These are phyloP conservation scores for Papilio elwesi DNA, from an alignment of 2,888 invertebrate species.

Conservation along the genomic window DNA sequence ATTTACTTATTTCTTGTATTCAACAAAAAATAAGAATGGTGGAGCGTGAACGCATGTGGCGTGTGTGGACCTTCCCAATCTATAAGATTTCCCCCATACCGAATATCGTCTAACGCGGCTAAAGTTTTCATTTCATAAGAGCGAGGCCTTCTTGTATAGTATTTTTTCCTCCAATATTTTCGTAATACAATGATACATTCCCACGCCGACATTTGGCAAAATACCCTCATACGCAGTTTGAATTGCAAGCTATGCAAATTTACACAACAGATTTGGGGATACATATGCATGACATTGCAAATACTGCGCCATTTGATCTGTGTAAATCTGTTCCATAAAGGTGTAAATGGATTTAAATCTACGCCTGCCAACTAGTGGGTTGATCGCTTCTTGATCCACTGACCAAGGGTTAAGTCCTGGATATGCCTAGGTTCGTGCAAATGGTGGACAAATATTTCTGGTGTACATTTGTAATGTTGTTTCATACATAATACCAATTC, in stretches of 20 bases:
- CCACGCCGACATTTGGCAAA: neutral
- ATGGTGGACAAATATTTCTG: too few species aligned
- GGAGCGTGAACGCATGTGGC: too few species aligned
- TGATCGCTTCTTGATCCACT: neutral
- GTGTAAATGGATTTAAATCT: neutral
- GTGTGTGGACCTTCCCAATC: too few species aligned
- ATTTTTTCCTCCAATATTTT: neutral
- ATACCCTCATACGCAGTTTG: slow-evolving; percentile 1
- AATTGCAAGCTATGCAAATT: slow-evolving; percentile 6
- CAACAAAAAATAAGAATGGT: too few species aligned
- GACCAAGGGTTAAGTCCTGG: neutral
- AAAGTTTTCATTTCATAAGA: neutral
- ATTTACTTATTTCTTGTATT: too few species aligned
- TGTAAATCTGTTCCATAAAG: slow-evolving; percentile 1
- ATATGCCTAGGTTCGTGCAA: neutral
- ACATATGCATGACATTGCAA: slow-evolving; percentile 15
- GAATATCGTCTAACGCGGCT: too few species aligned
- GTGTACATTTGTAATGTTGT: too few species aligned
- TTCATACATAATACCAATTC: too few species aligned
- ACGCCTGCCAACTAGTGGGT: neutral
- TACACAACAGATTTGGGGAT: slow-evolving; percentile 9
- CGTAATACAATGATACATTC: neutral
- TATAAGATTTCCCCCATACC: too few species aligned
- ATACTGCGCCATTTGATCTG: slow-evolving; percentile 3
- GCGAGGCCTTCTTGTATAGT: too few species aligned